A percentile compares a stretch with the other conserved stretches of the same genome.
Conservation (phyloP, 92 coral and sea anemone genomes). For the Montipora capitata region DNA sequence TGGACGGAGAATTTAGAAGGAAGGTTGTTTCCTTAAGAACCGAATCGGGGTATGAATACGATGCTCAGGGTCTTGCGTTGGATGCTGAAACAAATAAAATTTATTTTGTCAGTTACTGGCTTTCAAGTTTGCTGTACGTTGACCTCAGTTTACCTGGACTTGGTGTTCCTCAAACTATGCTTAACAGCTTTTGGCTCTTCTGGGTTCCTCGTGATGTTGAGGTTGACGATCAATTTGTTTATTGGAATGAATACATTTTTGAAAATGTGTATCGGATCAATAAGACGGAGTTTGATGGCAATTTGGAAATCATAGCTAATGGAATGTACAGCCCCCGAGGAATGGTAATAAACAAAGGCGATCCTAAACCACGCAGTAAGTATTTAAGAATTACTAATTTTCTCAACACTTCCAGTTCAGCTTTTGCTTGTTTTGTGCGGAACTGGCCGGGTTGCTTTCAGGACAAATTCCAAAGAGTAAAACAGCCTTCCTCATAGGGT, state of each 20-base stretch:
- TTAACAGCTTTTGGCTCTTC: not conserved
- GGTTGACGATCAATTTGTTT: conserved; percentile 25
- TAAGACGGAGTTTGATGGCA: not conserved
- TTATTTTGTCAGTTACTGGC: conserved; percentile 15
- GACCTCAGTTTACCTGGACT: not conserved
- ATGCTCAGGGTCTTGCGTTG: conserved; percentile 29
- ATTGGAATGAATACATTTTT: conserved; percentile 6
- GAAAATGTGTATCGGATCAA: conserved; percentile 12
- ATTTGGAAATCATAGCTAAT: not conserved
- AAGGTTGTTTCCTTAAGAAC: not conserved
- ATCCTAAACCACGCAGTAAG: conserved; percentile 6
- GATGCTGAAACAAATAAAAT: conserved; percentile 23
- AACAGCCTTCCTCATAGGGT: too few relatives aligned
- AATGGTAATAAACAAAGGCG: conserved; percentile 27
- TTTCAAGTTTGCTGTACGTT: not conserved
- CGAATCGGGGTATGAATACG: not conserved
- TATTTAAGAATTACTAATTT: not conserved
- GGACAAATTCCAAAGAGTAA: too few relatives aligned
- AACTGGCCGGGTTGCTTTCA: too few relatives aligned
- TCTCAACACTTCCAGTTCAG: not conserved
- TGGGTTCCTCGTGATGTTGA: conserved; percentile 7
- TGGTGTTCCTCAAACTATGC: not conserved
- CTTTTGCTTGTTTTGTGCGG: not conserved
- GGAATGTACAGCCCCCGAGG: conserved; percentile 22
- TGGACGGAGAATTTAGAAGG: conserved; percentile 36